phyloP scores from a whole-genome alignment of 1,140 invertebrate genomes.

The Araneus ventricosus region DNA sequence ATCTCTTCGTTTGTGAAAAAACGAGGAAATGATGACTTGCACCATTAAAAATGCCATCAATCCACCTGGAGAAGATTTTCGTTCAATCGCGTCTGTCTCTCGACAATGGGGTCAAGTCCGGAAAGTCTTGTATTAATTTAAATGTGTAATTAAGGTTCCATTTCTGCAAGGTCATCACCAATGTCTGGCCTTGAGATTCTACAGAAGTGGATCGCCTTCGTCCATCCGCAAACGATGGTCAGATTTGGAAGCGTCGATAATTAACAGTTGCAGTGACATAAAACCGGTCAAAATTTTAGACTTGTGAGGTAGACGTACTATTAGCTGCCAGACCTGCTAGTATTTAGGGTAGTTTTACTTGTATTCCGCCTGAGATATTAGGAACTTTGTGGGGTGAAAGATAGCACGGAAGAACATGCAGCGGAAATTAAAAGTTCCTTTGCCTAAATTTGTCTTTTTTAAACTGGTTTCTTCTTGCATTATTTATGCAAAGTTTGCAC shows the following conservation, averaged over 20 bases:
- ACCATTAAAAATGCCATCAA: neutral
- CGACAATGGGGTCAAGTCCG: neutral
- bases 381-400: too few species aligned
- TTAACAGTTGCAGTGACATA: neutral
- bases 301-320: too few species aligned
- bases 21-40: neutral
- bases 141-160: neutral
- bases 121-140: constrained; percentile 7
- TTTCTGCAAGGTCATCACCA: neutral
- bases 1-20: neutral
- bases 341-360: too few species aligned
- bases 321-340: too few species aligned
- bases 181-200: neutral
- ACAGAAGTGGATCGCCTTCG: constrained; percentile 1
- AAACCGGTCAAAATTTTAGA: neutral
- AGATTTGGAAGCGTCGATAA: neutral
- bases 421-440: too few species aligned
- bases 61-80: neutral
- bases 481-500: too few species aligned
- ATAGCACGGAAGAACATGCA: too few species aligned
- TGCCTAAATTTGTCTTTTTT: too few species aligned
- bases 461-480: too few species aligned
- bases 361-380: too few species aligned
- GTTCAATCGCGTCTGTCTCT: neutral
- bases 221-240: neutral